Evolutionary conservation across 35 echinoderm and acorn worm species (phyloP).

Genomic region (Stichopus chloronotus): DNA sequence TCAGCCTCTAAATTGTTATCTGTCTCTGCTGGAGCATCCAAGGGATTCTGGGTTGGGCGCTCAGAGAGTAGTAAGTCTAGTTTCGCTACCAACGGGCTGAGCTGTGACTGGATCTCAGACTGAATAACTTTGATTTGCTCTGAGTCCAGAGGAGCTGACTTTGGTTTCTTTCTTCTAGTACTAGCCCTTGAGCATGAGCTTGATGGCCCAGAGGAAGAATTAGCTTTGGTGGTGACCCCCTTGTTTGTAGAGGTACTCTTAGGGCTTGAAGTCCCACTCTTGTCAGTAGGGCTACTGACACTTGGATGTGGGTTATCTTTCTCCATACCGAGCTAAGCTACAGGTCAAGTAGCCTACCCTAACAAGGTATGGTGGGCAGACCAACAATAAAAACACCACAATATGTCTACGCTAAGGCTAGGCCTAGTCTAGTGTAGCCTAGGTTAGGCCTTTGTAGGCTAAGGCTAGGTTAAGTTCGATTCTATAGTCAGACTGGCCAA

Average conservation of each 20-base stretch:
- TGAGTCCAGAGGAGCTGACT: neutral
- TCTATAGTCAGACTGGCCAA: neutral
- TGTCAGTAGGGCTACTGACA: neutral
- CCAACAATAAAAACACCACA: neutral
- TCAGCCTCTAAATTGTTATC: neutral
- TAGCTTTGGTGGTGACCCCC: neutral
- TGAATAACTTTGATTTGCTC: conserved; percentile 5
- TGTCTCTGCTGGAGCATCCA: neutral
- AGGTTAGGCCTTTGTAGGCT: neutral
- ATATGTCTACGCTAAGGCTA: conserved; percentile 7
- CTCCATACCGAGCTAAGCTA: neutral
- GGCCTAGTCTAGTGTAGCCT: neutral
- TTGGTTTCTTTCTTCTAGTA: neutral
- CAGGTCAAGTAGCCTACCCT: neutral
- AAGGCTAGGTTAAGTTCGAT: neutral
- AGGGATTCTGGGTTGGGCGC: neutral
- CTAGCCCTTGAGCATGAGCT: neutral
- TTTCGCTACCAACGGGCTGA: neutral
- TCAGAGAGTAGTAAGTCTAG: neutral
- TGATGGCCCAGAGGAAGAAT: neutral
- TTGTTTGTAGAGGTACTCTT: conserved; percentile 1
- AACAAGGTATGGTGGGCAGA: too few relatives aligned
- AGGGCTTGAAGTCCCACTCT: neutral
- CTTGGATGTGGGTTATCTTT: neutral
- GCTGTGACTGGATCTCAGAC: conserved; percentile 1